A percentile compares a stretch with the other conserved stretches of the same genome.
These are phyloP conservation scores for Psilopogon haemacephalus DNA, from an alignment of 2,113 vertebrate species.

Conservation along the genomic window DNA sequence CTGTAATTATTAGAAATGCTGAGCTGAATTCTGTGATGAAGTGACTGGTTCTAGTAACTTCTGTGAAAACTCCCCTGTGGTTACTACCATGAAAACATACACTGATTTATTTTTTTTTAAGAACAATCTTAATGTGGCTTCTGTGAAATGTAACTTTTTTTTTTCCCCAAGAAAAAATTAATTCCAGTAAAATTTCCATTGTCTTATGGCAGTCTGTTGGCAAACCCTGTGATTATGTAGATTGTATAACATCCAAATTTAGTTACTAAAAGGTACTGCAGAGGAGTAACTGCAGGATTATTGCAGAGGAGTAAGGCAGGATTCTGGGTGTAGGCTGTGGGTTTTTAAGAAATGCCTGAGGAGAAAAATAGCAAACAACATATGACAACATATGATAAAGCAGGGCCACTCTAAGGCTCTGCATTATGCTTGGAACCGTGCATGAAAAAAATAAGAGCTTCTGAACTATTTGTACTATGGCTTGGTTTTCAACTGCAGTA, in stretches of 20 bases:
- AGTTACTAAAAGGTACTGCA: background rate
- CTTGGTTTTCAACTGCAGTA: background rate
- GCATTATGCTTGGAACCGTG: background rate
- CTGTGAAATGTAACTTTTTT: background rate
- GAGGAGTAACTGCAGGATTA: background rate
- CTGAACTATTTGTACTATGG: background rate
- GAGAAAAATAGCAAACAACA: background rate
- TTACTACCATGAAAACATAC: background rate
- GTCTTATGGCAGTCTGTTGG: background rate
- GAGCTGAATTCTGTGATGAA: background rate
- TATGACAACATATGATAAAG: background rate
- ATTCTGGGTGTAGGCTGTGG: background rate
- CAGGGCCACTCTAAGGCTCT: background rate
- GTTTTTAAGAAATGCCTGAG: background rate
- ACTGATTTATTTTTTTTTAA: background rate
- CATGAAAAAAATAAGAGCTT: constrained; percentile 10
- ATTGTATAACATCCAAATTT: background rate
- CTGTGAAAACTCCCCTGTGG: background rate
- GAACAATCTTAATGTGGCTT: background rate
- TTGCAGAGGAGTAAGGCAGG: background rate
- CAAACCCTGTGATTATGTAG: background rate
- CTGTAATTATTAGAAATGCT: background rate
- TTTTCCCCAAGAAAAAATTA: background rate
- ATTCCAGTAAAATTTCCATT: background rate
- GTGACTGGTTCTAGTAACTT: background rate